phyloP scores from a whole-genome alignment of 2,113 vertebrate genomes.

The Notiomystis cincta region DNA sequence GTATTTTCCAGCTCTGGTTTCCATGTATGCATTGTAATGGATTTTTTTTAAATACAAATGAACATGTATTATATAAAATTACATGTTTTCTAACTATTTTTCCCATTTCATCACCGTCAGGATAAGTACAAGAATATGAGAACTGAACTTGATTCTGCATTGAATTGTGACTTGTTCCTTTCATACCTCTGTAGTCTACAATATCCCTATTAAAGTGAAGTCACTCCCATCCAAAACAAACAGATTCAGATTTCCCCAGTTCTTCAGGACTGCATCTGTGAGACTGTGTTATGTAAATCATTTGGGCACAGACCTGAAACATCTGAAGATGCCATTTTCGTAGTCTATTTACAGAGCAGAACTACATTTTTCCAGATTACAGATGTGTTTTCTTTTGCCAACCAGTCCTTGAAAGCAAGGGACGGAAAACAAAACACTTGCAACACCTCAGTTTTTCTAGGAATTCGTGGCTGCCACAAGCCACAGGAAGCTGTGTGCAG shows the following conservation, averaged over 20 bases:
- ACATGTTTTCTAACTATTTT: neutral
- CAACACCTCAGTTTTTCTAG: neutral
- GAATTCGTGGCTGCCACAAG: neutral
- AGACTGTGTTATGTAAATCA: neutral
- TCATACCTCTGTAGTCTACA: neutral
- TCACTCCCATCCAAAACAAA: neutral
- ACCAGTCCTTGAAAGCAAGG: neutral
- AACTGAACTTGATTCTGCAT: neutral
- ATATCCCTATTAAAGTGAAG: neutral
- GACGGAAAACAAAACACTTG: neutral
- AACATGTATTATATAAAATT: neutral
- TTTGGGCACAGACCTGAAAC: neutral
- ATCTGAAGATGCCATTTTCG: slow-evolving; percentile 4
- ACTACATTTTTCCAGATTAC: slow-evolving; percentile 25
- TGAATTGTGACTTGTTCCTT: neutral
- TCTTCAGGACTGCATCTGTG: neutral
- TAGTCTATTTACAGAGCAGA: slow-evolving; percentile 34
- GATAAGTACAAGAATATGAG: neutral
- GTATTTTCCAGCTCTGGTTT: neutral
- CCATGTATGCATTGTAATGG: neutral
- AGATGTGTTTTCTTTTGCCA: slow-evolving; percentile 32
- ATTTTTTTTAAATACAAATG: neutral
- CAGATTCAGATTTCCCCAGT: neutral
- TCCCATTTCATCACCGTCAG: neutral
- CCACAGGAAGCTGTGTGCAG: neutral